phyloP scores from a whole-genome alignment of 2,113 vertebrate genomes.

The Xenus cinereus region DNA sequence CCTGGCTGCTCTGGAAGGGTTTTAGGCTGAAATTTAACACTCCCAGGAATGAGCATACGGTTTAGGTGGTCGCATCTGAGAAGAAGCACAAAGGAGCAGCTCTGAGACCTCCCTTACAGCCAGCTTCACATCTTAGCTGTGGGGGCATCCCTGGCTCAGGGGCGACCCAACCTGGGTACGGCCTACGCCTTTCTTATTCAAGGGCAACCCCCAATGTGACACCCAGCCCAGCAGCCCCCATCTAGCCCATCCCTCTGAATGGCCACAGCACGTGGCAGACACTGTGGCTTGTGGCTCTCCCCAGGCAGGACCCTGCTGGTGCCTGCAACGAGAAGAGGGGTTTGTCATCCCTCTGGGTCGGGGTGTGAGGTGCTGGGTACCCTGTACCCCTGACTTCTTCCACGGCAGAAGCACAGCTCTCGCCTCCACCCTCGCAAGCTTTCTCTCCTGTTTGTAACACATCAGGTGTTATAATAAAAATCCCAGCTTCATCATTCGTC shows the following conservation, averaged over 20 bases:
- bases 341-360: not conserved
- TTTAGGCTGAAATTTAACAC: not conserved
- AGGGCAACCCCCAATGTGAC: not conserved
- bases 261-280: not conserved
- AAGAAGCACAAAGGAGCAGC: not conserved
- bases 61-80: not conserved
- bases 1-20: not conserved
- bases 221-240: not conserved
- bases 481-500: not conserved
- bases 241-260: fast-evolving
- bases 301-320: not conserved
- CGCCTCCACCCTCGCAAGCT: not conserved
- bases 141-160: not conserved
- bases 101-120: not conserved
- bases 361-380: not conserved
- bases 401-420: not conserved
- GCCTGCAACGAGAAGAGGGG: not conserved
- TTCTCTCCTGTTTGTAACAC: not conserved
- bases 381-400: not conserved
- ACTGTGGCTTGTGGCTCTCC: not conserved
- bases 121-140: not conserved
- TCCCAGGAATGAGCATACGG: not conserved
- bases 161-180: not conserved
- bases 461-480: not conserved
- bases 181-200: not conserved